Evolutionary conservation across 2,113 vertebrate species (phyloP).

Genomic region (Halcyon senegalensis): DNA sequence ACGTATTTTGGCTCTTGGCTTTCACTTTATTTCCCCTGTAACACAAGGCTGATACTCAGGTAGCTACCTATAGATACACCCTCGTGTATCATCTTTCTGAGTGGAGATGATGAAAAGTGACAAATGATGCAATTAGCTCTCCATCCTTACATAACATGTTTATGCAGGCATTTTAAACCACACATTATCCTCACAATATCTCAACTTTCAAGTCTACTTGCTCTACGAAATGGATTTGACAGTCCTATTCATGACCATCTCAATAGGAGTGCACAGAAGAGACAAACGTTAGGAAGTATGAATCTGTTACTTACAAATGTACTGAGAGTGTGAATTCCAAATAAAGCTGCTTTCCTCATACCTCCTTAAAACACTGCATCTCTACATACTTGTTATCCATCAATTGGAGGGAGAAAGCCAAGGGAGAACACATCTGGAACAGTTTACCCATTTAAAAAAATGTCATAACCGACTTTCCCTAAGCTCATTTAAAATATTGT

Average conservation of each 20-base stretch:
- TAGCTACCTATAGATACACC: background rate
- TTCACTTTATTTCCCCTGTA: background rate
- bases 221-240: constrained; percentile 50
- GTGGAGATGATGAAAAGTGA: constrained; percentile 50
- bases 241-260: constrained; percentile 45
- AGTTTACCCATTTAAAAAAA: constrained; percentile 35
- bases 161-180: constrained; percentile 48
- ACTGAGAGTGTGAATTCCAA: constrained; percentile 34
- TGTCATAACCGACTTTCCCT: constrained; percentile 7
- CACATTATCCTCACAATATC: constrained; percentile 25
- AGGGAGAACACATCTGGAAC: constrained; percentile 40
- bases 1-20: background rate
- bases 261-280: constrained; percentile 60
- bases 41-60: background rate
- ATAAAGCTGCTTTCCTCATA: constrained; percentile 47
- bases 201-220: constrained; percentile 16
- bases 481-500: constrained; percentile 21
- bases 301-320: constrained; percentile 66
- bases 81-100: background rate
- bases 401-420: background rate
- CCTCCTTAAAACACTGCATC: constrained; percentile 49
- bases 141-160: constrained; percentile 62
- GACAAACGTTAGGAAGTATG: constrained; percentile 58
- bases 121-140: constrained; percentile 49
- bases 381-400: constrained; percentile 55